Evolutionary conservation across 2,113 vertebrate genomes (phyloP).

Genomic region (Tachysurus vachellii): DNA sequence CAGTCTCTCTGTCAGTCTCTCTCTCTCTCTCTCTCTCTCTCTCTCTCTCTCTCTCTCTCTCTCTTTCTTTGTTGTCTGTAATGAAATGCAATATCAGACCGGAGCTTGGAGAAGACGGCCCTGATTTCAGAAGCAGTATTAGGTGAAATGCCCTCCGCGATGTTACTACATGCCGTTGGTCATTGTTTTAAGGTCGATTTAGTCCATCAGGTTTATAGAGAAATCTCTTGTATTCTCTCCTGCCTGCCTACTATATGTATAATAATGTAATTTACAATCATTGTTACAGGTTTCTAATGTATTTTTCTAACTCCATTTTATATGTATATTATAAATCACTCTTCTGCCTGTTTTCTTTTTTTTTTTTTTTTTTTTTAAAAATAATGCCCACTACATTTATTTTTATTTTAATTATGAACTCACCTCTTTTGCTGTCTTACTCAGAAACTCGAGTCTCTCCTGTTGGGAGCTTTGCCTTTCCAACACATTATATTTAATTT

Average conservation of each 20-base stretch:
- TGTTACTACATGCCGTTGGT: slow-evolving; percentile 74
- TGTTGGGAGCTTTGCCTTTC: slow-evolving; percentile 77
- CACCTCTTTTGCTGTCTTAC: slow-evolving; percentile 52
- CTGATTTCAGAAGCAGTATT: slow-evolving; percentile 79
- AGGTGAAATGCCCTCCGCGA: slow-evolving; percentile 72
- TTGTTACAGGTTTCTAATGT: slow-evolving; percentile 88
- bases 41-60: too few relatives aligned
- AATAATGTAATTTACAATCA: slow-evolving; percentile 86
- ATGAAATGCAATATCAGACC: slow-evolving; percentile 81
- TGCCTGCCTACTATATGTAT: slow-evolving; percentile 82
- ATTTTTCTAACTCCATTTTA: slow-evolving; percentile 89
- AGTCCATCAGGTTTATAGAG: slow-evolving; percentile 75
- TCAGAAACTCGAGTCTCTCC: slow-evolving; percentile 65
- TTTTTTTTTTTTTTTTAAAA: slow-evolving; percentile 50
- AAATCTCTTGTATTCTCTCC: slow-evolving; percentile 73
- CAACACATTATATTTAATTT: slow-evolving; percentile 69
- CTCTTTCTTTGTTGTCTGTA: slow-evolving; percentile 60
- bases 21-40: slow-evolving; percentile 15
- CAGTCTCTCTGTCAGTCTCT: slow-evolving; percentile 34
- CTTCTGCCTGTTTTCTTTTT: slow-evolving; percentile 63
- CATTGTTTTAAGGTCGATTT: slow-evolving; percentile 73
- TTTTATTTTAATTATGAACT: slow-evolving; percentile 26
- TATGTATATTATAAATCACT: slow-evolving; percentile 81
- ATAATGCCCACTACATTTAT: slow-evolving; percentile 65
- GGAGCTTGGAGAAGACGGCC: slow-evolving; percentile 68